Conservation (phyloP, 2,888 invertebrate species). For the Morpho helenor region DNA sequence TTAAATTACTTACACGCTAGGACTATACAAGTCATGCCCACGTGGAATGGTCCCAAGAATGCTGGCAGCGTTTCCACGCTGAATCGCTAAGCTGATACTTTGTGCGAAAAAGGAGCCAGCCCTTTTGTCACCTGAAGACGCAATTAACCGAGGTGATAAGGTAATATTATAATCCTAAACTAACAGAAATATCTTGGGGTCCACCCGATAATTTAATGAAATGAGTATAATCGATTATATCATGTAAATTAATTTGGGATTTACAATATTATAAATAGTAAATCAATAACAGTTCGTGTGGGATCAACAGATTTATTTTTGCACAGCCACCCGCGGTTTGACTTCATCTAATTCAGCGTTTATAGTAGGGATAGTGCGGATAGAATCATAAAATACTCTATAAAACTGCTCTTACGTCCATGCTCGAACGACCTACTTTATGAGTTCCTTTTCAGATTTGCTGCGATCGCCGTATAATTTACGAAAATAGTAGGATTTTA, state of each 20-base stretch:
- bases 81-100: too few species aligned
- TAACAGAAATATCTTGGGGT: too few species aligned
- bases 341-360: slow-evolving; percentile 67
- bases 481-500: slow-evolving; percentile 9
- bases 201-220: background rate
- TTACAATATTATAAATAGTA: background rate
- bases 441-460: slow-evolving; percentile 52
- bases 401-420: slow-evolving; percentile 60
- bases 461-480: slow-evolving; percentile 37
- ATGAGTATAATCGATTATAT: too few species aligned
- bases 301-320: slow-evolving; percentile 21
- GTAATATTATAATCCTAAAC: too few species aligned
- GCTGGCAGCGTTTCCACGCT: too few species aligned
- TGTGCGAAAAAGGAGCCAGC: too few species aligned
- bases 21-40: too few species aligned
- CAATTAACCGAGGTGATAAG: too few species aligned
- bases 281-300: slow-evolving; percentile 11
- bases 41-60: too few species aligned
- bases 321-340: slow-evolving; percentile 29
- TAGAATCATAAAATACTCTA: slow-evolving; percentile 64
- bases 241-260: background rate
- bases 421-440: slow-evolving; percentile 52
- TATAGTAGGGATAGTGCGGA: slow-evolving; percentile 63
- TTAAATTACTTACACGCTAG: too few species aligned
- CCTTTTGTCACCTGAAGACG: too few species aligned